phyloP scores from a whole-genome alignment of 1,140 invertebrate genomes.

The Pteromalus puparum region DNA sequence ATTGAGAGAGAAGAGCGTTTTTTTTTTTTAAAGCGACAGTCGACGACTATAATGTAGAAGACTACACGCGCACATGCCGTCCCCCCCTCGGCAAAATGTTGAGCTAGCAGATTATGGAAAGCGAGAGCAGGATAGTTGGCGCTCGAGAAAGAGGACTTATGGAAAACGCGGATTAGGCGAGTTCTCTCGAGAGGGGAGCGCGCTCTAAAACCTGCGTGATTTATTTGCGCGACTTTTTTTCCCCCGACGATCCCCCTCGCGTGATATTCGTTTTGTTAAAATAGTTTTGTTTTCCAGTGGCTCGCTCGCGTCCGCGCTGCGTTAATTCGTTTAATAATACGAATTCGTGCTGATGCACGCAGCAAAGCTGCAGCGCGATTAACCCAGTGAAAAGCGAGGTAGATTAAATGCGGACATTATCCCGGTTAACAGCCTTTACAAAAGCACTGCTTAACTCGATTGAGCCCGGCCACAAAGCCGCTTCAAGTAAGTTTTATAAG shows the following conservation, averaged over 20 bases:
- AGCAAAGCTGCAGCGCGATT: too few species aligned
- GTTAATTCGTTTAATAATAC: too few species aligned
- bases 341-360: too few species aligned
- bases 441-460: neutral
- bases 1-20: too few species aligned
- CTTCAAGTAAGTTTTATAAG: neutral
- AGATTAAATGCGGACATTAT: neutral
- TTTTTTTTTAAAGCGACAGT: too few species aligned
- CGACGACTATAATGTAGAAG: too few species aligned
- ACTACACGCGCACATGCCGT: too few species aligned
- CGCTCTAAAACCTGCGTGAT: slow-evolving; percentile 20
- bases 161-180: slow-evolving; percentile 45
- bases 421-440: neutral
- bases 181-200: neutral
- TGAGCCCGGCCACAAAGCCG: neutral
- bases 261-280: neutral
- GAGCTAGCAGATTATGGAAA: slow-evolving; percentile 51
- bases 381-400: neutral
- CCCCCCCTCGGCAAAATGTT: slow-evolving; percentile 8
- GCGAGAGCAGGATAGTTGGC: slow-evolving; percentile 41
- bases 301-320: too few species aligned
- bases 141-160: slow-evolving; percentile 39
- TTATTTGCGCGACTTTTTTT: slow-evolving; percentile 43
- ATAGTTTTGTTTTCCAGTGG: too few species aligned
- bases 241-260: neutral